Evolutionary conservation across 2,888 invertebrate genomes (phyloP).

Genomic region (Chalcis sispes): DNA sequence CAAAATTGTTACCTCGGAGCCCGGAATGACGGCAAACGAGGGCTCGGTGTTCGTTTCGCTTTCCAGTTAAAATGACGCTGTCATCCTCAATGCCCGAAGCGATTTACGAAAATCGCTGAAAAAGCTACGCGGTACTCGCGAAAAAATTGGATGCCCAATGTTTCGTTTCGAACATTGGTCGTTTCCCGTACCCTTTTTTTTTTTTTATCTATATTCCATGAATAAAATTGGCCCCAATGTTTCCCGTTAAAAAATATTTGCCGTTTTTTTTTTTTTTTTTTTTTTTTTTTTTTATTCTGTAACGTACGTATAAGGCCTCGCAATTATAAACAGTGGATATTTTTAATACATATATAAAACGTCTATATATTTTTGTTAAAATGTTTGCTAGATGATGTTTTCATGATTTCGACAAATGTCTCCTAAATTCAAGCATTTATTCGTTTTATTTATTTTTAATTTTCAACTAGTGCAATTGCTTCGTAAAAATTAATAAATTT

Average conservation of each 20-base stretch:
- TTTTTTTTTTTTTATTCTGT: constrained; percentile 18
- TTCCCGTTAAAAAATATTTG: neutral
- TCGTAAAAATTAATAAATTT: too few relatives aligned
- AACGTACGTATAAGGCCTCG: too few relatives aligned
- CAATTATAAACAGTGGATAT: too few relatives aligned
- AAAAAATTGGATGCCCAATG: constrained; percentile 39
- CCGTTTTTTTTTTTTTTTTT: neutral
- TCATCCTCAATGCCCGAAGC: constrained; percentile 52
- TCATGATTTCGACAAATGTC: too few relatives aligned
- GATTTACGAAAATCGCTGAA: constrained; percentile 54
- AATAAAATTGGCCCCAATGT: constrained; percentile 17
- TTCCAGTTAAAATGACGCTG: constrained; percentile 55
- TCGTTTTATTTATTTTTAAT: too few relatives aligned
- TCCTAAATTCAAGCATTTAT: too few relatives aligned
- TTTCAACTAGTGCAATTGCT: too few relatives aligned
- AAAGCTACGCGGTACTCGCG: constrained; percentile 28
- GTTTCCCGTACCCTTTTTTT: neutral
- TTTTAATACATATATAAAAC: too few relatives aligned
- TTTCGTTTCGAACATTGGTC: constrained; percentile 26
- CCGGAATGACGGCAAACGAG: constrained; percentile 37
- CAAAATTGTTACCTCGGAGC: constrained; percentile 43
- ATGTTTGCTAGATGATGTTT: too few relatives aligned
- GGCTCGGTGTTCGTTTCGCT: constrained; percentile 44
- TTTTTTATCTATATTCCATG: neutral
- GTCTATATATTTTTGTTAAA: too few relatives aligned